Evolutionary conservation across 1,140 invertebrate species (phyloP).

Genomic region (Micrasema longulum): DNA sequence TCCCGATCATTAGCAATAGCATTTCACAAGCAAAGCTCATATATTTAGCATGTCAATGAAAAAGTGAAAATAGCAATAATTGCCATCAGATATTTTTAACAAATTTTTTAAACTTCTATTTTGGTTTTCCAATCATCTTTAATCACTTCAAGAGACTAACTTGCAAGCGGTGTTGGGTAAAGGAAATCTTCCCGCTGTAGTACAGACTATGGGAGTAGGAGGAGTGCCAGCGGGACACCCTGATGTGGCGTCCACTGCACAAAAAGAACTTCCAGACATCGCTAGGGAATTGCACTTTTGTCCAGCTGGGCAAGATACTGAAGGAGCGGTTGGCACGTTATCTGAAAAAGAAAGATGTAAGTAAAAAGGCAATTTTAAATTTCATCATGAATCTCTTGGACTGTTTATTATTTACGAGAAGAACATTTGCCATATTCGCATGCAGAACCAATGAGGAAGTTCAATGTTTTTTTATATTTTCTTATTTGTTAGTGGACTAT

Average conservation of each 20-base stretch:
- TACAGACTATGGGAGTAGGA: neutral
- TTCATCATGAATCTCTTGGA: too few relatives aligned
- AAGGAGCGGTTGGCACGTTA: neutral
- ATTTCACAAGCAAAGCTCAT: neutral
- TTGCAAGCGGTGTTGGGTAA: conserved; percentile 5
- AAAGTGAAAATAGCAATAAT: neutral
- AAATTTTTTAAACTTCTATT: neutral
- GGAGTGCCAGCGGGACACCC: neutral
- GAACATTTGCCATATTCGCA: too few relatives aligned
- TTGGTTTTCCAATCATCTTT: too few relatives aligned
- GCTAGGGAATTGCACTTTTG: neutral
- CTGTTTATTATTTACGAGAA: too few relatives aligned
- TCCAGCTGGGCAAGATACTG: conserved; percentile 3
- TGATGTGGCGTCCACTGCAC: neutral
- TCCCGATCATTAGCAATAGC: neutral
- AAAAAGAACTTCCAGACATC: neutral
- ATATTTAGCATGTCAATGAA: neutral
- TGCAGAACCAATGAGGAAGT: too few relatives aligned
- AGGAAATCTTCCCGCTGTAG: conserved; percentile 18
- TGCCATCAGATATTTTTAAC: neutral
- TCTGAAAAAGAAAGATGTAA: neutral
- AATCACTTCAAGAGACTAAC: conserved; percentile 5
- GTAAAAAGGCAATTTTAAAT: too few relatives aligned
- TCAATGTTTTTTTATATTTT: too few relatives aligned
- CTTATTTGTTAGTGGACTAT: too few relatives aligned